phyloP scores from a whole-genome alignment of 2,888 invertebrate genomes.

The Zele albiditarsus region DNA sequence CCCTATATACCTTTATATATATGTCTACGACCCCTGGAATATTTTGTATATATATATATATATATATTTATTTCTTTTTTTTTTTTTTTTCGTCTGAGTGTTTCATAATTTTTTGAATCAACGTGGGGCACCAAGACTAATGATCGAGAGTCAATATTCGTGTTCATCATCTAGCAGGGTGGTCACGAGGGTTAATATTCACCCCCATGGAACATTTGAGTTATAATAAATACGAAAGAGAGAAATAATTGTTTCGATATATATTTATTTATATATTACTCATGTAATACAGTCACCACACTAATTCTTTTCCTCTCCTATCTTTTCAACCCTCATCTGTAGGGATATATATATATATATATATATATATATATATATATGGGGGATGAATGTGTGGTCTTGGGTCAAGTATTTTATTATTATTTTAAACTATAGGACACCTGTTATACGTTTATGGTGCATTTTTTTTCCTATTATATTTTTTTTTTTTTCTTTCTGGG shows the following conservation, averaged over 20 bases:
- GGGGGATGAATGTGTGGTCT: slow-evolving; percentile 5
- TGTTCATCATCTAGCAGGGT: not conserved
- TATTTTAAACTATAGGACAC: not conserved
- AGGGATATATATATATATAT: no score
- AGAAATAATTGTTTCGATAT: not conserved
- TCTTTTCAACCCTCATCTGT: not conserved
- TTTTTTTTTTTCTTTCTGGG: no score
- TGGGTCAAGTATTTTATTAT: not conserved
- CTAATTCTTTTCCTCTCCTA: not conserved
- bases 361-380: no score
- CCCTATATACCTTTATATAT: not conserved
- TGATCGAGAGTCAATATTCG: slow-evolving; percentile 16
- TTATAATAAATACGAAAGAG: not conserved
- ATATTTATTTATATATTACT: not conserved
- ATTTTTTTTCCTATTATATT: not conserved
- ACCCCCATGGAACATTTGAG: slow-evolving; percentile 16
- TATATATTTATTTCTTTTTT: not conserved
- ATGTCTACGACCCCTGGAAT: not conserved
- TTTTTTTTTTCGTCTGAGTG: not conserved
- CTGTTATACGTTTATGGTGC: not conserved
- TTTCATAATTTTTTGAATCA: not conserved
- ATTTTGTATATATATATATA: not conserved
- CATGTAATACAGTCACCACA: not conserved
- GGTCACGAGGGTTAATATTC: slow-evolving; percentile 11
- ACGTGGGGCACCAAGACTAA: not conserved